phyloP scores from a whole-genome alignment of 2,113 vertebrate genomes.

The Elgaria multicarinata region DNA sequence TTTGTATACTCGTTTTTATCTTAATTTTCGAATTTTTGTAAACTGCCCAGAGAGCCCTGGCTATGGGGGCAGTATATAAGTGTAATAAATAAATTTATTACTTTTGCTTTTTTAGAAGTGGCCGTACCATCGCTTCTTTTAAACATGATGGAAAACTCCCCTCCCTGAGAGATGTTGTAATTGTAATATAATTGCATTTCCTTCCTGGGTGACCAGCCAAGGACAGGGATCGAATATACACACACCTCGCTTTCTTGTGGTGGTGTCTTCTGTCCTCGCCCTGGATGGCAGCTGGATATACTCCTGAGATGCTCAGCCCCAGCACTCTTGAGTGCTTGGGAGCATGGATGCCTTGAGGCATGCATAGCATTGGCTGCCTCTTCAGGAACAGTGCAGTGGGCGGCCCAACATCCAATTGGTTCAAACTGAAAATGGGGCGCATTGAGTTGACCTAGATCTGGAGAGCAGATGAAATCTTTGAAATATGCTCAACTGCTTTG shows the following conservation, averaged over 20 bases:
- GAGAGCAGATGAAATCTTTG: not conserved
- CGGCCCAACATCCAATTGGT: not conserved
- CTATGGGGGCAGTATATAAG: too few species aligned
- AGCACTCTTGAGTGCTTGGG: not conserved
- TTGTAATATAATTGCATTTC: too few species aligned
- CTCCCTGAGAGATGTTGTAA: too few species aligned
- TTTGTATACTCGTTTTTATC: too few species aligned
- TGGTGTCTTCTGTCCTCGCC: not conserved
- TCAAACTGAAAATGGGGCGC: conserved; percentile 47
- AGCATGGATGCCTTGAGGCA: not conserved
- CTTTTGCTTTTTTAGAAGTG: too few species aligned
- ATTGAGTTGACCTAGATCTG: conserved; percentile 65
- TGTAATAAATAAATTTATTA: too few species aligned
- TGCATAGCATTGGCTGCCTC: not conserved
- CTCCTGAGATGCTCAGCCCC: not conserved
- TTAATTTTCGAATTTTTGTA: too few species aligned
- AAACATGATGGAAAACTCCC: too few species aligned
- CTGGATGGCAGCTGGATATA: not conserved
- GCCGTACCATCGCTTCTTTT: too few species aligned
- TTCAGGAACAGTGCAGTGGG: not conserved
- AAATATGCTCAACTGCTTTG: not conserved
- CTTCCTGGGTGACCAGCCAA: too few species aligned
- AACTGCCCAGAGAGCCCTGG: too few species aligned
- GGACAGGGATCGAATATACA: too few species aligned
- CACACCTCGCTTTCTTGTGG: not conserved